Evolutionary conservation across 2,797 vertebrate genomes (phyloP), one percentile per base, ranked within the genome.

Genomic region (Pantherophis alleghaniensis): DNA sequence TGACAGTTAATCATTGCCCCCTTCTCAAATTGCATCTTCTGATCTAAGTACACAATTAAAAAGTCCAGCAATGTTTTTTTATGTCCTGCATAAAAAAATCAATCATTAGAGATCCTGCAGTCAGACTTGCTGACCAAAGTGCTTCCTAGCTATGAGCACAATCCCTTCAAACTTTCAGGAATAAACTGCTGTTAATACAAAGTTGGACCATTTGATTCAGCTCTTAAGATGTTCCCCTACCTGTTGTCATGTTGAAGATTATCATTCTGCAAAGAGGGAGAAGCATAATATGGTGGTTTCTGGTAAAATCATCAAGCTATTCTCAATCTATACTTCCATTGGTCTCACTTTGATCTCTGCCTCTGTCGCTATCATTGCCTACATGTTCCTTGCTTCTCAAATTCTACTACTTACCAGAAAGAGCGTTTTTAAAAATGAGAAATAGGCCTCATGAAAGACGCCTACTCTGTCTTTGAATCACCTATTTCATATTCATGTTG

Each of bases 1-100:
- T 98, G 97, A 97, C 97, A 97, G 37, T 47, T 47, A 83, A 83
- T 47, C 74, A 83, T 83, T 47, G 74, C 20, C 2, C 20, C 37
- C 37, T 83, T 83, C 37, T 47, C 74, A 83, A 24, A 83, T 47
- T 83, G 74, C 20, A 47, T 83, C 74, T 24, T 83, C 20, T 47
- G 74, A 47, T 83, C 74, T 83, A 79, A 79, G 74, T 79, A 83
- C 4, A 83, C 74, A 83, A 47, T 47, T 83, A 83, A 83, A 83
- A 18, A 47, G 37, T 42, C 37, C 74, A 83, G 20, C 10, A 83
- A 37, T 83, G 37, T 47, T 47, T 83, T 51, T 83, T 83, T 83
- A 83, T 83, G 42, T 83, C 79, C 79, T 83, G 10, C 79, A 47
- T 47, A 5, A 59, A 59, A 59, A 83, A 83, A 24, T 83, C 20